Conservation (phyloP, 2,113 vertebrate species). For the Myotis lucifugus region DNA sequence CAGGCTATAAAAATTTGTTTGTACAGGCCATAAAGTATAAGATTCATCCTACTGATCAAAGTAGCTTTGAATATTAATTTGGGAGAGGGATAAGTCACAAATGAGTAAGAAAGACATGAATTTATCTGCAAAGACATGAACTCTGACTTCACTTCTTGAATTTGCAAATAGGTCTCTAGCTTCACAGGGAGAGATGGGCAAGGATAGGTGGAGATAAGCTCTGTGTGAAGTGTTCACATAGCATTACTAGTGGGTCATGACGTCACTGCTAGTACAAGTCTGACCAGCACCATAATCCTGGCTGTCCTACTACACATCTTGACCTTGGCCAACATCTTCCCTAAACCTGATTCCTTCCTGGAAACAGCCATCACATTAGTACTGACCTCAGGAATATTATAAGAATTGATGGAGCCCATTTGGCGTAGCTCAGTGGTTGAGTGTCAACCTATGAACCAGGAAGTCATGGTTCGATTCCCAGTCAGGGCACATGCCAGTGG, state of each 20-base stretch:
- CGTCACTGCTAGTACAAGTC: background rate
- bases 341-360: background rate
- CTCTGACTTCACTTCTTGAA: background rate
- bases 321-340: background rate
- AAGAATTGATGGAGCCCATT: background rate
- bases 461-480: too few relatives aligned
- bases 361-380: background rate
- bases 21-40: background rate
- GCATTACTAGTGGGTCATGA: background rate
- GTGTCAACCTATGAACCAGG: too few relatives aligned
- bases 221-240: background rate
- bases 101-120: background rate
- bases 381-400: background rate
- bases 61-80: background rate
- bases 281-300: background rate
- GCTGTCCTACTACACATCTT: background rate
- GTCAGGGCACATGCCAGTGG: too few relatives aligned
- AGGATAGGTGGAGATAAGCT: background rate
- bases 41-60: background rate
- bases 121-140: background rate
- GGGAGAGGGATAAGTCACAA: background rate
- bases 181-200: background rate
- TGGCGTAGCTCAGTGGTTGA: too few relatives aligned
- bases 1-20: constrained; percentile 43
- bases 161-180: background rate